phyloP scores from a whole-genome alignment of 2,113 vertebrate genomes.

The Riparia riparia region DNA sequence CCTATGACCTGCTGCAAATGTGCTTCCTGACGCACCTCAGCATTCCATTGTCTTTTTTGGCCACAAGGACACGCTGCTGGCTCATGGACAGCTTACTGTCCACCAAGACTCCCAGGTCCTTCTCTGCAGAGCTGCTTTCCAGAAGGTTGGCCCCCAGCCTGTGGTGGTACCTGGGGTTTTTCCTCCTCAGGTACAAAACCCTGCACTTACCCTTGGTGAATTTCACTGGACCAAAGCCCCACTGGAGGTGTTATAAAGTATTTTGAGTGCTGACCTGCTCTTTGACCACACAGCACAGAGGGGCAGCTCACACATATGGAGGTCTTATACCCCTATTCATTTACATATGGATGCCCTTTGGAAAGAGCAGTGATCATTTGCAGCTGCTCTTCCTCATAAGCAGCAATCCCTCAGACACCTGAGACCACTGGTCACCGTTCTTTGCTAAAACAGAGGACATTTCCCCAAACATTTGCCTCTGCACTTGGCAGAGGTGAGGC shows the following conservation, averaged over 20 bases:
- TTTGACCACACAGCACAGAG: background rate
- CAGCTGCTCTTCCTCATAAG: background rate
- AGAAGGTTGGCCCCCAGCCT: background rate
- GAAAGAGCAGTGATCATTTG: background rate
- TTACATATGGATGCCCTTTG: background rate
- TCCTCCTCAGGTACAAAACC: rapidly evolving
- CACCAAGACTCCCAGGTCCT: background rate
- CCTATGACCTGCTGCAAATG: background rate
- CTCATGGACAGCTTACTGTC: background rate
- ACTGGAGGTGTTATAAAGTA: rapidly evolving
- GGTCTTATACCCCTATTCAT: background rate
- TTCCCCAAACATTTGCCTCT: rapidly evolving
- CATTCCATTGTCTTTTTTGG: background rate
- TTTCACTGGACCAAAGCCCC: background rate
- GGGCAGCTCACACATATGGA: background rate
- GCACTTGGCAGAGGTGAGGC: background rate
- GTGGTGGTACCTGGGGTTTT: background rate
- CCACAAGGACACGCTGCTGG: background rate
- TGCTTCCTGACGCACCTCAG: background rate
- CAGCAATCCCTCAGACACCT: rapidly evolving
- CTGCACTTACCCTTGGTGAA: too few species aligned
- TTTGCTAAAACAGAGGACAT: background rate
- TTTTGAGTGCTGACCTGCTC: background rate
- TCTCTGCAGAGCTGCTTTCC: background rate
- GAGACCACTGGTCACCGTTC: rapidly evolving